Evolutionary conservation across 2,888 invertebrate species (phyloP).

Genomic region (Lydus trimaculatus): DNA sequence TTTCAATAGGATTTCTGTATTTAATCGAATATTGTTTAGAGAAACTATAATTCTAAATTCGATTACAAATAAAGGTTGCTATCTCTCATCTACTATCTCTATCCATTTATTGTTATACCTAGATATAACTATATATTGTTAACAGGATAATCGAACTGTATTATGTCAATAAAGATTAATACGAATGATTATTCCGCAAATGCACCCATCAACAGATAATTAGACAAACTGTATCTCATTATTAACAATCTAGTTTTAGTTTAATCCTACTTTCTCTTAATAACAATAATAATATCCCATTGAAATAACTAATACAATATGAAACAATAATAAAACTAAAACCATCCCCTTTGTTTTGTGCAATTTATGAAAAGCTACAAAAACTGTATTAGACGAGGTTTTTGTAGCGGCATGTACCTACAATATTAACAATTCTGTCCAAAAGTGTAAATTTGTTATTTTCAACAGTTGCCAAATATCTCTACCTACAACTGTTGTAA

Average conservation of each 20-base stretch:
- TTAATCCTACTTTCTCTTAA: constrained; percentile 38
- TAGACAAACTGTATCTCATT: constrained; percentile 3
- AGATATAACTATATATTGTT: neutral
- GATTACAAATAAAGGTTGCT: neutral
- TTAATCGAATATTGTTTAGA: neutral
- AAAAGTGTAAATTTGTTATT: no score
- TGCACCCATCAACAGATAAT: constrained; percentile 7
- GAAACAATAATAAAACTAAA: no score
- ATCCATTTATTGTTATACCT: neutral
- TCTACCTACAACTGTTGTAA: no score
- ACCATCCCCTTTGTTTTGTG: no score
- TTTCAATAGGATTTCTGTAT: no score
- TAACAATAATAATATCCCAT: neutral
- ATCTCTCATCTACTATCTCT: neutral
- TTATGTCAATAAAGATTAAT: constrained; percentile 5
- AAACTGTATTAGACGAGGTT: no score
- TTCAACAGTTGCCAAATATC: no score
- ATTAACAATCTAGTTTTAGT: constrained; percentile 29
- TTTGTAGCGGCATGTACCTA: no score
- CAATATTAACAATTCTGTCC: no score
- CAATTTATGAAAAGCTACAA: no score
- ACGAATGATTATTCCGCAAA: constrained; percentile 3
- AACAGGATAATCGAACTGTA: neutral
- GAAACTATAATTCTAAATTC: neutral
- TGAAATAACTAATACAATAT: neutral